A percentile compares a stretch with the other conserved stretches of the same genome.
Conservation (phyloP, 2,888 invertebrate species). For the Amphipoea lucens region DNA sequence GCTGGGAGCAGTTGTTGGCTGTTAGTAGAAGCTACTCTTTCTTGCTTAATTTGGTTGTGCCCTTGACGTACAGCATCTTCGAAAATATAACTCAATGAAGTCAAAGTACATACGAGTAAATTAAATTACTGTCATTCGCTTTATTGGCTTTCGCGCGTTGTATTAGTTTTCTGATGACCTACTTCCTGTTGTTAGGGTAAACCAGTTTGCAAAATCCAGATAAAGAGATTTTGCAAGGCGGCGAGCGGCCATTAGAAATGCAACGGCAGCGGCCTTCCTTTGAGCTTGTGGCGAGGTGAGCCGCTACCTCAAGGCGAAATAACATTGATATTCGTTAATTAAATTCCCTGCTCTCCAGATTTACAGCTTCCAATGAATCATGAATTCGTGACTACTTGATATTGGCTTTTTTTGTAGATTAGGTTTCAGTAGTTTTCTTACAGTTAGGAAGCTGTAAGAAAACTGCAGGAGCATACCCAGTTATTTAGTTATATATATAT, state of each 20-base stretch:
- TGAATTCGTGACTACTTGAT: constrained; percentile 66
- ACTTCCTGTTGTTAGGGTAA: constrained; percentile 70
- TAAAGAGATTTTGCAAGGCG: constrained; percentile 79
- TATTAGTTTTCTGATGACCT: constrained; percentile 63
- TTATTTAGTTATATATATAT: no score
- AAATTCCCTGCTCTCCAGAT: constrained; percentile 74
- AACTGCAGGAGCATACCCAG: neutral
- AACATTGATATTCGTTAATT: constrained; percentile 83
- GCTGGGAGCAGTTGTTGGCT: constrained; percentile 59
- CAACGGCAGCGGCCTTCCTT: constrained; percentile 84
- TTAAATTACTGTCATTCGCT: neutral
- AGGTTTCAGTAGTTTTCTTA: neutral
- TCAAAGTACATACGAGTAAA: neutral
- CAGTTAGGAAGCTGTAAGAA: neutral
- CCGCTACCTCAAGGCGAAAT: constrained; percentile 84
- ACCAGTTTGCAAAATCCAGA: constrained; percentile 71
- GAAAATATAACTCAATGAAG: neutral
- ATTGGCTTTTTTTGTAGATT: constrained; percentile 15
- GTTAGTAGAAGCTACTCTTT: constrained; percentile 5
- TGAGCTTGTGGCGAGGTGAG: constrained; percentile 83
- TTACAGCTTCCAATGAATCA: constrained; percentile 61
- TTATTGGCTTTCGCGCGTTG: neutral
- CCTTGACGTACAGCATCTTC: constrained; percentile 14
- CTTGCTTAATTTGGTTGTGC: constrained; percentile 31
- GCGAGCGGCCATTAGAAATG: constrained; percentile 83